A percentile compares a stretch with the other conserved stretches of the same genome.
Conservation (phyloP, 2,797 vertebrate genomes). For the Eulemur albifrons region DNA sequence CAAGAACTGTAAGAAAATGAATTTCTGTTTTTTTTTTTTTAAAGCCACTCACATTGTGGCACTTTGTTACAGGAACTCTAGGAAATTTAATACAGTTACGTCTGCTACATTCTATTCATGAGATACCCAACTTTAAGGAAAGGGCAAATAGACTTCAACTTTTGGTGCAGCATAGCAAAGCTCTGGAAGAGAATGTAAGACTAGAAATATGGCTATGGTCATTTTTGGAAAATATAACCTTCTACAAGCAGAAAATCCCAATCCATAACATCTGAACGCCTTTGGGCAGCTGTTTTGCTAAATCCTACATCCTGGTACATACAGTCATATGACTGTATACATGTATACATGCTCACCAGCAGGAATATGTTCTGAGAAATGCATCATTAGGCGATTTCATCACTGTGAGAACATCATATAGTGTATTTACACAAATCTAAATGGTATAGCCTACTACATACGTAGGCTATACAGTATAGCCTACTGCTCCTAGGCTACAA, state of each 20-base stretch:
- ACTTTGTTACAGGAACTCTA: not conserved
- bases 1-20: not conserved
- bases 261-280: not conserved
- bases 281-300: not conserved
- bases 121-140: not conserved
- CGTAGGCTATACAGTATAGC: not conserved
- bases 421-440: not conserved
- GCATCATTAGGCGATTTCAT: not conserved
- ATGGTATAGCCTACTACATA: not conserved
- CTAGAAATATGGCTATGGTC: not conserved
- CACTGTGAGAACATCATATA: not conserved
- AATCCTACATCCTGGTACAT: not conserved
- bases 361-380: not conserved
- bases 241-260: not conserved
- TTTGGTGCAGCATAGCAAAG: not conserved
- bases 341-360: not conserved
- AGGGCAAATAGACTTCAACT: not conserved
- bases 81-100: not conserved
- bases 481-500: not conserved
- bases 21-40: not conserved
- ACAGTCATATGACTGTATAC: not conserved
- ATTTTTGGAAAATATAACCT: not conserved
- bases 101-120: not conserved
- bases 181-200: not conserved
- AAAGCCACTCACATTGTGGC: not conserved